These are phyloP conservation scores for Gryllus longicercus DNA, from an alignment of 2,888 invertebrate species.

Conservation along the genomic window DNA sequence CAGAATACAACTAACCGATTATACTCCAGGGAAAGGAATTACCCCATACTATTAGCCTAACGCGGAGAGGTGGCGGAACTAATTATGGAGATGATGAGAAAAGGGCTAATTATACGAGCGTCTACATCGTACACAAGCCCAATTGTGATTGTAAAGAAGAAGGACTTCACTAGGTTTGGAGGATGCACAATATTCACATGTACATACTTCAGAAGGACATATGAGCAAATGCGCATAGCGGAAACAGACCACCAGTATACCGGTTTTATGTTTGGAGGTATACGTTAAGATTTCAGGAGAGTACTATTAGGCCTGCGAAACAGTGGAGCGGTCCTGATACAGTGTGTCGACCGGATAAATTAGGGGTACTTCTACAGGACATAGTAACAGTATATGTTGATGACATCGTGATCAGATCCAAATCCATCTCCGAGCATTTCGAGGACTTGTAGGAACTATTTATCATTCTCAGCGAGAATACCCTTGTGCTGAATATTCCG, in stretches of 20 bases:
- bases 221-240: background rate
- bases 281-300: background rate
- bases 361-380: background rate
- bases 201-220: no score
- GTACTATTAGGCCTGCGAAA: background rate
- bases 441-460: background rate
- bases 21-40: no score
- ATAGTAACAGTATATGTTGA: background rate
- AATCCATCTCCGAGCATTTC: background rate
- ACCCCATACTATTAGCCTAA: no score
- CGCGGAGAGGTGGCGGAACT: no score
- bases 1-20: no score
- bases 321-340: background rate
- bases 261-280: background rate
- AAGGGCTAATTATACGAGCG: no score
- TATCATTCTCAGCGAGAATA: background rate
- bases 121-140: no score
- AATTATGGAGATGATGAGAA: no score
- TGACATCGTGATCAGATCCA: background rate
- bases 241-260: background rate
- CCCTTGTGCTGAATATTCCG: no score
- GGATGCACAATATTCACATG: no score
- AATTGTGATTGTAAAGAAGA: no score
- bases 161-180: no score
- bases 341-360: background rate